Evolutionary conservation across 2,888 invertebrate genomes (phyloP).

Genomic region (Antitype chi): DNA sequence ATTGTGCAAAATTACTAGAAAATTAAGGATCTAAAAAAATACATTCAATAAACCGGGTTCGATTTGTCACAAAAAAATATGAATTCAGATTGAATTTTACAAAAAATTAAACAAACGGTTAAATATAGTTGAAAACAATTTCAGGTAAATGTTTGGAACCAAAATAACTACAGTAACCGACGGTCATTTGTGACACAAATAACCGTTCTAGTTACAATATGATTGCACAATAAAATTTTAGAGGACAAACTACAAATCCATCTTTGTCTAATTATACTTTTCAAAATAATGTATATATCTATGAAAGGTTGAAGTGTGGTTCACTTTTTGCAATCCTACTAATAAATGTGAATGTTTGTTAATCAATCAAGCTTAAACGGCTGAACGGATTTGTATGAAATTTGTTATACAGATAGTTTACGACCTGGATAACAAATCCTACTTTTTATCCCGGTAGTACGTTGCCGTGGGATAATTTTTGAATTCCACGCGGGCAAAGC

Average conservation of each 20-base stretch:
- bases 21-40: not conserved
- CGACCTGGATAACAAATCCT: too few species aligned
- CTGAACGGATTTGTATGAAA: too few species aligned
- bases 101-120: too few species aligned
- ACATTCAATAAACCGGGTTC: not conserved
- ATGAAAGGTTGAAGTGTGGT: too few species aligned
- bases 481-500: too few species aligned
- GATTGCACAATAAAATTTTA: slow-evolving; percentile 22
- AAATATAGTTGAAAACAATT: not conserved
- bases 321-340: not conserved
- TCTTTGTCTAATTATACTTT: not conserved
- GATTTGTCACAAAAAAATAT: not conserved
- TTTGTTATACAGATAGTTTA: too few species aligned
- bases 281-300: not conserved
- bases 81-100: not conserved
- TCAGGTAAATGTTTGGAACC: not conserved
- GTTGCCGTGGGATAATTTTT: too few species aligned
- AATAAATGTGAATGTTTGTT: too few species aligned
- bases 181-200: slow-evolving; percentile 13
- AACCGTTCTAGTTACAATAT: slow-evolving; percentile 22
- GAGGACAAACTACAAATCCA: not conserved
- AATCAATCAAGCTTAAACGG: too few species aligned
- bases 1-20: not conserved
- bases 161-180: slow-evolving; percentile 7
- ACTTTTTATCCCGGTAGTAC: too few species aligned